phyloP scores from a whole-genome alignment of 2,797 vertebrate species.

The Mormyrus hasselquistii region DNA sequence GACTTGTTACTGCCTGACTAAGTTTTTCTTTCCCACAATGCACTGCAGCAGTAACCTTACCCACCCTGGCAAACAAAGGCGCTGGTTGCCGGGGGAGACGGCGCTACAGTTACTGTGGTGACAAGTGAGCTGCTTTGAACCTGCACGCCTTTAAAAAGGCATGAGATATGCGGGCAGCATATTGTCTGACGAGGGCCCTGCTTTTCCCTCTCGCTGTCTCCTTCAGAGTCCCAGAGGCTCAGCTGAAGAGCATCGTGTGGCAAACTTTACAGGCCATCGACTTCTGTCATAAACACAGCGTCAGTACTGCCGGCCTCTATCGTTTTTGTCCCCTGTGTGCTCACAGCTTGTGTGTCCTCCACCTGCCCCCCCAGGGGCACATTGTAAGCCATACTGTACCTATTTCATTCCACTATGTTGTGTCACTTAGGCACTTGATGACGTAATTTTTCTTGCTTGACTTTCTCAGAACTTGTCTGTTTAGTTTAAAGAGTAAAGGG shows the following conservation, averaged over 20 bases:
- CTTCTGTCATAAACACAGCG: constrained; percentile 91
- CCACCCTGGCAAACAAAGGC: constrained; percentile 57
- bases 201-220: constrained; percentile 23
- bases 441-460: neutral
- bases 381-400: neutral
- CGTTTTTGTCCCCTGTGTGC: neutral
- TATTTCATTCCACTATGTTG: neutral
- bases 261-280: constrained; percentile 94
- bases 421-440: neutral
- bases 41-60: constrained; percentile 55
- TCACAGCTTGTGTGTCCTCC: neutral
- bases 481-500: neutral
- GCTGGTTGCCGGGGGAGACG: constrained; percentile 47
- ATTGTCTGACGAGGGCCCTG: constrained; percentile 23
- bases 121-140: constrained; percentile 34
- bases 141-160: constrained; percentile 29
- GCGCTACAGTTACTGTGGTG: constrained; percentile 46
- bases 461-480: neutral
- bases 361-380: neutral
- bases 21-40: constrained; percentile 39
- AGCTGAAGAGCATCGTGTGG: constrained; percentile 89
- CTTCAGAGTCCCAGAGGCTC: constrained; percentile 76
- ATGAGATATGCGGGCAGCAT: constrained; percentile 18
- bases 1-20: constrained; percentile 18
- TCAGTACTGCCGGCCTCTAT: constrained; percentile 39